Evolutionary conservation across 2,113 vertebrate genomes (phyloP), one percentile per base, ranked within the genome.

Genomic region (Anoura caudifer): DNA sequence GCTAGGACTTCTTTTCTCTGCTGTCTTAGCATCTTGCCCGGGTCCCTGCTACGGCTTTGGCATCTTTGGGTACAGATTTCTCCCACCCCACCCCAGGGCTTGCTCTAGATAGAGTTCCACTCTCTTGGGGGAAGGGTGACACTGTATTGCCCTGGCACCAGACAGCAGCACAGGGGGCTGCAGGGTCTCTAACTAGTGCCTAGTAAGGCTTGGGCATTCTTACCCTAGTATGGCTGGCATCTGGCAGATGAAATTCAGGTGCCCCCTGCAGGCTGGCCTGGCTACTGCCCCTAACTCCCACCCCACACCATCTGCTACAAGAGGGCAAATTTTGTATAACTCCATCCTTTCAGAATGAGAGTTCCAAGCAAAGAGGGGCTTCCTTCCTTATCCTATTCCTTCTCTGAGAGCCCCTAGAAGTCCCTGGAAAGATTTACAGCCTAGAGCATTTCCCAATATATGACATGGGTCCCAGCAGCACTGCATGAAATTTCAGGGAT

Each of bases 201-300:
- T 75, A 14, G 31, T 31, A 72, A 59, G 31, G 65, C 31, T 67
- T 24, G 50, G 94, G 43, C 65, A 81, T 52, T 61, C 86, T 41
- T 61, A 90, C 50, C 70, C 56, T 15, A 47, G 59, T 22, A 7
- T 12, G 72, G 80, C n/a, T 11, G 9, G 28, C 1, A 5, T 41
- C 52, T 56, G 47, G 76, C 80, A 65, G 76, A 79, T 86, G 95
- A 97, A 86, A 93, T 95, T 77, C 85, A 92, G 54, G 92, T 95
- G 95, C 90, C 96, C 94, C 77, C 95, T 96, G 85, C 89, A 96
- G 94, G 95, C 63, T 87, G 77, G 38, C 65, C 33, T 95, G 88
- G 87, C 95, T 86, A 94, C 85, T 97, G 79, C 89, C 92, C 91
- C 77, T 59, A 81, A 36, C 7, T 2, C 65, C 86, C 75, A 77